Base-by-base conservation (phyloP, 2,797 vertebrate species). In the Macroramphosus scolopax region DNA sequence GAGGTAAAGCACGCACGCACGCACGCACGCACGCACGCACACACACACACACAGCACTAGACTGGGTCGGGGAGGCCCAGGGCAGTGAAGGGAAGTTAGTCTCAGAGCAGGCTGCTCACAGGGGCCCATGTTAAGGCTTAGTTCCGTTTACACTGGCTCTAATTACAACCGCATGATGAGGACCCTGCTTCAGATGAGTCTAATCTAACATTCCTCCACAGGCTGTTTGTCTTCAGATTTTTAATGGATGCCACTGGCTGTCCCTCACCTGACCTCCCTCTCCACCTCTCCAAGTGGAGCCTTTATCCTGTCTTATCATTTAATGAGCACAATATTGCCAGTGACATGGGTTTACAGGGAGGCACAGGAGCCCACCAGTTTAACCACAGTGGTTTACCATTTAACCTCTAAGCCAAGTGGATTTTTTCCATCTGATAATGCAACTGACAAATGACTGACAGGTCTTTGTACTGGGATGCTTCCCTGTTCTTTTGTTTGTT, bases 81-180 rank as follows among this genome's bases (percentile, higher is more conserved):
- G 73, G 74, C 50, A 49, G 56, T 48, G 50, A 58, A 54, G 68
- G 76, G 75, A 80, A 81, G 79, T 65, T 71, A 48, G 65, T 62
- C 75, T 61, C 51, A 58, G 62, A 71, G 69, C 49, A 42, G 71
- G 56, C 72, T 54, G 75, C 62, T 66, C 66, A 72, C 70, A 54
- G 86, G 84, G 87, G 84, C 86, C 86, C 69, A 66, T 78, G 75
- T 84, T 43, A 52, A 81, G 84, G 80, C 81, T 87, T 83, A 85
- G 83, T 84, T 87, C 78, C 73, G 75, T 87, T 87, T 87, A 87
- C 75, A 79, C 68, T 83, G 77, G 68, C 75, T 85, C 77, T 87
- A 87, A 89, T 88, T 89, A 86, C 88, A 87, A 85, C 85, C 80
- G 70, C 84, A 87, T 85, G 89, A 87, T 78, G 58, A 72, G 64